Evolutionary conservation across 2,888 invertebrate genomes (phyloP), one percentile per base, ranked within the genome.

Genomic region (Leucophenga montana): DNA sequence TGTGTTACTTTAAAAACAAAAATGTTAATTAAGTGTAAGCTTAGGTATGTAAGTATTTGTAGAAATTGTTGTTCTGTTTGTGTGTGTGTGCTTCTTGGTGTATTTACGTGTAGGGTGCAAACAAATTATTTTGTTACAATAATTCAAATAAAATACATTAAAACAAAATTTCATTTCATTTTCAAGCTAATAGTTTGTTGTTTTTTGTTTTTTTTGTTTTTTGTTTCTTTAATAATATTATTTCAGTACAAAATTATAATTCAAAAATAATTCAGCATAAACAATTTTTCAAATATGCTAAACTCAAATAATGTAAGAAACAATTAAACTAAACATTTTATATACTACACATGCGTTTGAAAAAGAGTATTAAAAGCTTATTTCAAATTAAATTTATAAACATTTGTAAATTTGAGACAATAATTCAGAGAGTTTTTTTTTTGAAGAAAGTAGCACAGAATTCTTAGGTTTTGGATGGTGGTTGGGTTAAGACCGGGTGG

Each of bases 11-110:
- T 50, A 31, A 59, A 64, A 54, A 46, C 46, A 39, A 64, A 66
- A 53, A 53, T 59, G 69, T 64, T 66, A 48, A 44, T 48, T 67
- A 14, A 16, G 20, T 68, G 67, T 66, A 61, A 66, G 67, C 39
- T 50, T 69, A 59, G 71, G 18, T 68, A 69, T 72, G 5, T 69
- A 59, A 71, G 18, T 68, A 69, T 72, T 74, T 80, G 72, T 78
- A 56, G 72, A 81, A 77, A 72, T 64, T 76, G 74, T 79, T 78
- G 77, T 77, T 80, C 72, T 74, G 54, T 59, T 59, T 69, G 71
- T 74, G 61, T 71, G 67, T 77, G 75, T 62, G 56, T 71, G 68
- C 69, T 33, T 74, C 62, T 59, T 16, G 67, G 56, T 53, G 33
- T 69, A n/a, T n/a, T n/a, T n/a, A 18, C 70, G 22, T 59, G 67